Conservation (phyloP, 2,113 vertebrate genomes). For the Lepisosteus oculatus region DNA sequence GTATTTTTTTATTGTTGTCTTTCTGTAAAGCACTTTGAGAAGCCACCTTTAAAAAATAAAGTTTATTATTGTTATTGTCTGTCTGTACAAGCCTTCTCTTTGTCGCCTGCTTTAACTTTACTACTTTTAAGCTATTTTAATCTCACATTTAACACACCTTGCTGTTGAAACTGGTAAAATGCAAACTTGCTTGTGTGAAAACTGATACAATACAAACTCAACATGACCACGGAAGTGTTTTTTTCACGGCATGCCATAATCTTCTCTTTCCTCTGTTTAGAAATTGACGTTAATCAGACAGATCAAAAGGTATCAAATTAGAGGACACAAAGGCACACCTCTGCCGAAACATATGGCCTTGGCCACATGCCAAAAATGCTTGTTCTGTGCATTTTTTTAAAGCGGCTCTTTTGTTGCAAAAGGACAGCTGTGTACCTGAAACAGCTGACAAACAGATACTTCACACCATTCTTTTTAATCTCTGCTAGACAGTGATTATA, state of each 20-base stretch:
- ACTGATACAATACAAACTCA: no score
- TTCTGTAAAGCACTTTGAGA: no score
- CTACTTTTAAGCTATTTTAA: no score
- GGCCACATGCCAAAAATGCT: conserved; percentile 58
- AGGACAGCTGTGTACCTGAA: conserved; percentile 68
- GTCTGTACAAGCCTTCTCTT: no score
- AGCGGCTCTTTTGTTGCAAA: conserved; percentile 49
- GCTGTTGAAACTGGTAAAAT: no score
- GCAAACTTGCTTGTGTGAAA: no score
- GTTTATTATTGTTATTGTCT: no score
- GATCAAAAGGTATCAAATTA: conserved; percentile 66
- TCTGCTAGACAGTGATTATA: conserved; percentile 72
- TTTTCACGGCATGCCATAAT: conserved; percentile 40
- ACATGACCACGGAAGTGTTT: not conserved
- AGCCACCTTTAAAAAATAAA: no score
- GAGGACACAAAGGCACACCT: conserved; percentile 32
- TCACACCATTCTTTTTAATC: conserved; percentile 64
- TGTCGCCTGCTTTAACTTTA: no score
- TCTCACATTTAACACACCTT: no score
- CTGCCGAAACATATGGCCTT: conserved; percentile 36
- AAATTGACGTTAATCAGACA: conserved; percentile 49
- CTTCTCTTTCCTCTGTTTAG: conserved; percentile 46
- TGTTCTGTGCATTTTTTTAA: conserved; percentile 61
- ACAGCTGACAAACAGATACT: conserved; percentile 71
- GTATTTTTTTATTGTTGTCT: no score